Base-by-base conservation (phyloP, 2,888 invertebrate species). In the Monochamus alternatus region DNA sequence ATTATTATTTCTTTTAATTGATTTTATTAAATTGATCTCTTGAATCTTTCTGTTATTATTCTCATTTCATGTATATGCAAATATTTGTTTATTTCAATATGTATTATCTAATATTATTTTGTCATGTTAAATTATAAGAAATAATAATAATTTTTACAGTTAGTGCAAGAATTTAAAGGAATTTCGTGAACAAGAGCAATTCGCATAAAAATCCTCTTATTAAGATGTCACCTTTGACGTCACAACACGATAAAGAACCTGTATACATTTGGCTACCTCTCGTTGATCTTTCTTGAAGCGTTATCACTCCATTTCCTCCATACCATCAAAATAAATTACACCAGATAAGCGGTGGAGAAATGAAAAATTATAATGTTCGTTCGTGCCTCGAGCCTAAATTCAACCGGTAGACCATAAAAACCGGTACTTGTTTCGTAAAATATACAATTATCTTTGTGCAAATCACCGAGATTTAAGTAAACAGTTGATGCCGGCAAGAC, bases 381-480 rank as follows among this genome's bases (percentile, higher is more conserved):
- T 43, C 47, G 43, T 60, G 69, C 69, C 69, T 31, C 31, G 14
- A 47, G 60, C 55, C 69, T 69, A 60, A 69, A 69, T 69, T 58
- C 60, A 59, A 60, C 62, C 60, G n/a, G 47, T 59, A 60, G 38
- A 59, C 69, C 69, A 60, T 69, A 69, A 69, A 69, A 69, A 69
- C 69, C 62, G 69, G 60, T 47, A 59, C 60, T 62, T 59, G 69
- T 63, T 64, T 69, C 67, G 72, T 67, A 67, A 72, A 75, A 75
- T 72, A 67, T 72, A 68, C 72, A 75, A 72, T 75, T 75, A 75
- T 75, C 75, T 75, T 71, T 62, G 59, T 60, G 72, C 75, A 72
- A 62, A 75, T 75, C 75, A 31, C 65, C 62, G 32, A 71, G 75
- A 75, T 67, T 72, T 65, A 58, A 68, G 72, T 75, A 66, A 75